Base-by-base conservation (phyloP, 1,140 invertebrate genomes). In the Reticulitermes speratus region DNA sequence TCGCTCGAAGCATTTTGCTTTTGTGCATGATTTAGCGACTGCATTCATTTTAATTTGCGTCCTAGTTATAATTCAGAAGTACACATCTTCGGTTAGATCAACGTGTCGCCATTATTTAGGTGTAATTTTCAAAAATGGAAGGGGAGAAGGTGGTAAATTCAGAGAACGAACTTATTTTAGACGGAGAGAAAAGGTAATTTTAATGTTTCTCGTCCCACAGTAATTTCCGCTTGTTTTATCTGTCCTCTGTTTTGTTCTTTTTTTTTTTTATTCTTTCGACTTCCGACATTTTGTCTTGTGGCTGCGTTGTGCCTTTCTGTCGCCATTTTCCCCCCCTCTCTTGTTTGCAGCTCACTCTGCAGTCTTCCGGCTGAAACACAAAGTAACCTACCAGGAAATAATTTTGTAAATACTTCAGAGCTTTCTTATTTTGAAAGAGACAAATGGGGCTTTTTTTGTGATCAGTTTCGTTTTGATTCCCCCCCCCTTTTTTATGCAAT, bases 121-220 rank as follows among this genome's bases (percentile, higher is more conserved):
- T 30, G 25, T 30, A 75, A 75, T 75, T 75, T 75, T 75, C 25
- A 75, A 75, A 75, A 75, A 30, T 75, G 65, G 65, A 75, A 75
- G 65, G n/a, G n/a, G 65, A 30, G n/a, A 75, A 30, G 25, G 65
- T 75, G 25, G 65, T n/a, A 30, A 75, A n/a, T 75, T 30, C 2
- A 75, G 65, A 75, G n/a, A 11, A 30, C 0, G 59, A 23, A 25
- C n/a, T 75, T 11, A 25, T 75, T 75, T 9, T n/a, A 25, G 65
- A 30, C 65, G n/a, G n/a, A 75, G 25, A 30, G 25, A 30, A 30
- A 30, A 16, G 65, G 25, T 30, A n/a, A 30, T 75, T 75, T 75
- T 75, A 75, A 75, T 75, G 65, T 75, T 75, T 75, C 65, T 30
- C 65, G 25, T 75, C 65, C n/a, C 65, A 6, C 3, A 75, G 65